Base-by-base conservation (phyloP, 2,113 vertebrate genomes). In the Oenanthe melanoleuca region DNA sequence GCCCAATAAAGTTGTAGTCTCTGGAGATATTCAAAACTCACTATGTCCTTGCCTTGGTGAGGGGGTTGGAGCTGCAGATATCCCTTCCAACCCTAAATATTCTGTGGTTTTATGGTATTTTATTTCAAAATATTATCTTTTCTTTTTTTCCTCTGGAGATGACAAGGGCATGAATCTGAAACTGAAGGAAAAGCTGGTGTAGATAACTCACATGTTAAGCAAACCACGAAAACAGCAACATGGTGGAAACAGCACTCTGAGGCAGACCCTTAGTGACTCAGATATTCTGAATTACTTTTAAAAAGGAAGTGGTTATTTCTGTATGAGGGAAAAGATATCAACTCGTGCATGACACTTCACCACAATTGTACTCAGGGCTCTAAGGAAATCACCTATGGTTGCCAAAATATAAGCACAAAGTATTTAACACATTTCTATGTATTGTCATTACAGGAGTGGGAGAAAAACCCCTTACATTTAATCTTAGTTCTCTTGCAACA, bases 301-400 rank as follows among this genome's bases (percentile, higher is more conserved):
- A 70, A 88, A 83, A 94, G 90, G 91, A 96, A 94, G 82, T 90
- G 86, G 75, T 94, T 95, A 78, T 70, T 83, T 93, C 50, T 50
- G 38, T 65, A 8, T 8, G 4, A 3, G 12, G 31, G 14, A 16
- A 42, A 82, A 66, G 19, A 49, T 56, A 78, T 55, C 34, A 71
- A 26, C 17, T 33, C 12, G 33, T 44, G 31, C 28, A 72, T 80
- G 71, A 49, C 16, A 16, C 26, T 80, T 90, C 24, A 31, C 17
- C 37, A 1, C 25, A 80, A 53, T 70, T 66, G 37, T n/a, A 44
- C 21, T 65, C 14, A 57, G 15, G 14, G n/a, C 28, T 34, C 34
- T 61, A 37, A 53, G n/a, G 17, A 77, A 79, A 23, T 40, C 29
- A 53, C 20, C 33, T 63, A 6, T 18, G 40, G 12, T 13, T 50